Percentiles rank a stretch among this genome's conserved stretches.
Conservation (phyloP, 2,888 invertebrate species). For the Nymphalis c-album region DNA sequence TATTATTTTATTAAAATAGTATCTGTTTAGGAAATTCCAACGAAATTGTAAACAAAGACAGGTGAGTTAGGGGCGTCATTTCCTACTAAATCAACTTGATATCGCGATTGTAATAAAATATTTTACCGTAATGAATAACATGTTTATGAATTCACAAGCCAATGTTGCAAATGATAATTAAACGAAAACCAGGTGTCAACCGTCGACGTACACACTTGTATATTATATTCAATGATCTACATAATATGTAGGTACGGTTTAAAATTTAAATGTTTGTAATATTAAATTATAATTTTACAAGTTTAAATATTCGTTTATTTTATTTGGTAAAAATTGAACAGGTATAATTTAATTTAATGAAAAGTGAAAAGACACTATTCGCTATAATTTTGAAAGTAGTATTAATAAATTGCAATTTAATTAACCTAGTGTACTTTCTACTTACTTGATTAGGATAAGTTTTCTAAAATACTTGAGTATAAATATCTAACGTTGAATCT, state of each 20-base stretch:
- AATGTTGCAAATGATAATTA: neutral
- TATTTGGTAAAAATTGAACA: neutral
- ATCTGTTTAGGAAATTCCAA: neutral
- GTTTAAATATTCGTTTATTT: neutral
- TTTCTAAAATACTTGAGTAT: constrained; percentile 21
- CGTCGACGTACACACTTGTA: neutral
- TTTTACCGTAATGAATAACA: neutral
- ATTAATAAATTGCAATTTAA: constrained; percentile 7
- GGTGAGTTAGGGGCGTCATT: constrained; percentile 18
- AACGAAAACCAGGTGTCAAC: neutral
- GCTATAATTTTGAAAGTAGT: constrained; percentile 4
- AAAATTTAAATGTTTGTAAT: too few relatives aligned
- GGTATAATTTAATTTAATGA: neutral
- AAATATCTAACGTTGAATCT: constrained; percentile 53
- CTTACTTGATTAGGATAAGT: constrained; percentile 17
- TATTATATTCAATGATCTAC: too few relatives aligned
- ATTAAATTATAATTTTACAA: neutral
- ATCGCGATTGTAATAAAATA: constrained; percentile 12
- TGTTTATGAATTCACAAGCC: neutral
- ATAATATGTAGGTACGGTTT: too few relatives aligned
- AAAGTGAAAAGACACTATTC: too few relatives aligned
- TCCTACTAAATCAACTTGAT: constrained; percentile 13
- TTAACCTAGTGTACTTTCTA: constrained; percentile 20
- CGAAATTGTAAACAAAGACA: constrained; percentile 28
- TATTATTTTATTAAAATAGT: neutral